These are phyloP conservation scores for Diachasmimorpha longicaudata DNA, from an alignment of 1,140 invertebrate genomes.

Conservation along the genomic window DNA sequence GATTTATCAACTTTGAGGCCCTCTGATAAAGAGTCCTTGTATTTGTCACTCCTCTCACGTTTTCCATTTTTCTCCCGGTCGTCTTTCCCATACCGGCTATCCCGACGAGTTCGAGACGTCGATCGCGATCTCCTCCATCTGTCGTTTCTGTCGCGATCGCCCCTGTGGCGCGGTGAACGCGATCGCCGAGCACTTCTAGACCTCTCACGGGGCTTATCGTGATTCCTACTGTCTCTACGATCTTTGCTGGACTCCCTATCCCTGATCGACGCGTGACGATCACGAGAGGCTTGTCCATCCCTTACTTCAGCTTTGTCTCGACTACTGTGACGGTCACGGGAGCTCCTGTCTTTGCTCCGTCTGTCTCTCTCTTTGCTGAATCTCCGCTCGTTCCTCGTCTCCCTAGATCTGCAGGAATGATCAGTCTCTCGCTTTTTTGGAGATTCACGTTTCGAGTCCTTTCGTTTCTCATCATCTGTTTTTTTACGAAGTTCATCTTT, in stretches of 20 bases:
- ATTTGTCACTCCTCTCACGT: slow-evolving; percentile 69
- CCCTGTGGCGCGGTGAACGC: slow-evolving; percentile 48
- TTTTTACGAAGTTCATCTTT: slow-evolving; percentile 54
- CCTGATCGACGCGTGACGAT: slow-evolving; percentile 30
- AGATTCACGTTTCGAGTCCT: slow-evolving; percentile 50
- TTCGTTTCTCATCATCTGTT: slow-evolving; percentile 49
- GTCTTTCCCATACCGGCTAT: slow-evolving; percentile 48
- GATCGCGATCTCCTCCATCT: slow-evolving; percentile 50
- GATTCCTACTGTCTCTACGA: slow-evolving; percentile 45
- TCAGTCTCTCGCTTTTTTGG: slow-evolving; percentile 48
- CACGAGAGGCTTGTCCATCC: slow-evolving; percentile 33
- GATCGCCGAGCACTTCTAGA: slow-evolving; percentile 47
- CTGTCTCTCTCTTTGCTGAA: slow-evolving; percentile 42
- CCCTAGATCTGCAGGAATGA: slow-evolving; percentile 31
- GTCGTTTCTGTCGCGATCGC: slow-evolving; percentile 46
- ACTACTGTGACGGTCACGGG: slow-evolving; percentile 40
- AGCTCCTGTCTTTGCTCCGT: slow-evolving; percentile 41
- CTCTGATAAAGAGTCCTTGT: slow-evolving; percentile 85
- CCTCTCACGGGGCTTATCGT: slow-evolving; percentile 44
- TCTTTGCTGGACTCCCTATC: slow-evolving; percentile 35
- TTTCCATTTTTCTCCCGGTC: slow-evolving; percentile 59
- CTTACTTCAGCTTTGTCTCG: slow-evolving; percentile 33
- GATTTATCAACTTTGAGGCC: slow-evolving; percentile 71
- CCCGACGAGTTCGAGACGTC: slow-evolving; percentile 48
- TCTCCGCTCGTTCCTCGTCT: slow-evolving; percentile 35